Conservation (phyloP, 1,140 invertebrate species). For the Neodiprion lecontei region DNA sequence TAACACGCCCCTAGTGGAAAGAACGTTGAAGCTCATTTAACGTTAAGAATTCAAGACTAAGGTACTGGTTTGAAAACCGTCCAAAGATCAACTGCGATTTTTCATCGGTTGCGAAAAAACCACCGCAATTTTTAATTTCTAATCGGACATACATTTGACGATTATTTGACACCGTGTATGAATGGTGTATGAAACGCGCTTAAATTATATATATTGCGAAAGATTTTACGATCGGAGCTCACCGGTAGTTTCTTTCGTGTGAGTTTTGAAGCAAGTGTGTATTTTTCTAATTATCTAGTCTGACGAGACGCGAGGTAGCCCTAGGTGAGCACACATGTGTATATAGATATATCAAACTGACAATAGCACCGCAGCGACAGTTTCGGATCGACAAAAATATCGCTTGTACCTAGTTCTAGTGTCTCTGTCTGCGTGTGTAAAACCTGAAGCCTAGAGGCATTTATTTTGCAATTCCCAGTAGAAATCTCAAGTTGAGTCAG, state of each 20-base stretch:
- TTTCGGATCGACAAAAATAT: background rate
- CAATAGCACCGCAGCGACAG: background rate
- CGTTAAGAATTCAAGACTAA: too few species aligned
- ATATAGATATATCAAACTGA: too few species aligned
- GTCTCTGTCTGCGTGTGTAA: too few species aligned
- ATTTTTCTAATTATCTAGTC: conserved; percentile 3
- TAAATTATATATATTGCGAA: background rate
- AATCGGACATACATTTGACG: too few species aligned
- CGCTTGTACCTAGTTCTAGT: too few species aligned
- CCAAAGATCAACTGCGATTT: too few species aligned
- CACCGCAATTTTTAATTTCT: too few species aligned
- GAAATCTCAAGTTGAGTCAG: conserved; percentile 5
- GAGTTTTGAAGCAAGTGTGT: background rate
- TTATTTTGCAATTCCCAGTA: background rate
- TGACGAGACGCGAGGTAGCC: background rate
- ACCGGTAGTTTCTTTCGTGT: background rate
- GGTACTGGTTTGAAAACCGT: too few species aligned
- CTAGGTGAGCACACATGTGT: too few species aligned
- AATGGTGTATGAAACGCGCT: background rate
- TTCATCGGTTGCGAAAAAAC: too few species aligned
- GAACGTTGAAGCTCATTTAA: too few species aligned
- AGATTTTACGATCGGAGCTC: background rate
- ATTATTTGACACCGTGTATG: background rate
- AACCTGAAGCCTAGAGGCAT: background rate
- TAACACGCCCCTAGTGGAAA: too few species aligned